These are phyloP conservation scores for Brenthis ino DNA, from an alignment of 2,888 invertebrate species.

Conservation along the genomic window DNA sequence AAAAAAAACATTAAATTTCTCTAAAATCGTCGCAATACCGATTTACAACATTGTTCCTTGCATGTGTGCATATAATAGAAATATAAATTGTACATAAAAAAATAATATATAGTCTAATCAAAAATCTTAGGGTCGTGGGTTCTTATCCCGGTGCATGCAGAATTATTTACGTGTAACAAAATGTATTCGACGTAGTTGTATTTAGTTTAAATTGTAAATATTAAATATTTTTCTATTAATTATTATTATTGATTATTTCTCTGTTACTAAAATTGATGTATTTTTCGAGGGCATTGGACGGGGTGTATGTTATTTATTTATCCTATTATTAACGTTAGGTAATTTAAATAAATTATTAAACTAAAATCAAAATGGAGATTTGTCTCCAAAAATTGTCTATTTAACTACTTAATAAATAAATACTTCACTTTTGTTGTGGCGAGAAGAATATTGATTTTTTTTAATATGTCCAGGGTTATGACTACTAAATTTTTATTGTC, in stretches of 20 bases:
- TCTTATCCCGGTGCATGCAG: conserved; percentile 14
- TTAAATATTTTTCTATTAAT: conserved; percentile 13
- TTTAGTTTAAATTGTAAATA: conserved; percentile 19
- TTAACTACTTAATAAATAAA: too few species aligned
- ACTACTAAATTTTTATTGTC: too few species aligned
- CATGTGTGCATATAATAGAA: not conserved
- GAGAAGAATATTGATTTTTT: too few species aligned
- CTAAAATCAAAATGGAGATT: not conserved
- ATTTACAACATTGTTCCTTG: too few species aligned
- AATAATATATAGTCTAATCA: not conserved
- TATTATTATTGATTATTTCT: conserved; percentile 1
- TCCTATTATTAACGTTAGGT: not conserved
- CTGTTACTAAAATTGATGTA: conserved; percentile 5
- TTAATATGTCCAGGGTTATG: too few species aligned
- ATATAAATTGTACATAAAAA: conserved; percentile 1
- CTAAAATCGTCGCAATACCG: too few species aligned
- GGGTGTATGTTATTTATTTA: conserved; percentile 1
- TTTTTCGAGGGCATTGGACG: conserved; percentile 11
- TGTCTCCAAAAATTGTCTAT: too few species aligned
- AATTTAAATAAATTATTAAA: not conserved
- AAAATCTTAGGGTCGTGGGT: conserved; percentile 1
- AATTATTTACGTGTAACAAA: conserved; percentile 5
- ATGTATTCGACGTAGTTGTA: conserved; percentile 1
- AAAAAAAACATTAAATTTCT: too few species aligned
- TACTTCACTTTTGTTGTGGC: too few species aligned